Evolutionary conservation across 2,888 invertebrate genomes (phyloP).

Genomic region (Parnassius glacialis): DNA sequence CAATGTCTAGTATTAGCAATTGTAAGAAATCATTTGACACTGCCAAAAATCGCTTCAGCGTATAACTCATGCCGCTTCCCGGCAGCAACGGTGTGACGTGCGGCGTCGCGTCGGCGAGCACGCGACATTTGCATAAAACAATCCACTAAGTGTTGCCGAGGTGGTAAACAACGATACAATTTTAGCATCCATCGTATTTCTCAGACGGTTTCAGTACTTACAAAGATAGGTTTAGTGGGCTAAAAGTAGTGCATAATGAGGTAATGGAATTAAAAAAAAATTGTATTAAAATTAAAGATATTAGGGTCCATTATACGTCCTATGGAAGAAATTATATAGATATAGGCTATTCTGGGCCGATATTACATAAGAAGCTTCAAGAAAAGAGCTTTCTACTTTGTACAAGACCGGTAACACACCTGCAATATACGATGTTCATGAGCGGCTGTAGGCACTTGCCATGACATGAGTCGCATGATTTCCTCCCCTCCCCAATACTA

Average conservation of each 20-base stretch:
- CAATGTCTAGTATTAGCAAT: not conserved
- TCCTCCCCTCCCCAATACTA: too few species aligned
- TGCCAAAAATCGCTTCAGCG: conserved; percentile 9
- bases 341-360: too few species aligned
- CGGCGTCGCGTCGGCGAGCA: conserved; percentile 28
- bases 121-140: conserved; percentile 44
- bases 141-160: conserved; percentile 41
- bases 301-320: too few species aligned
- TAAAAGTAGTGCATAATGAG: not conserved
- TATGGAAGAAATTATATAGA: too few species aligned
- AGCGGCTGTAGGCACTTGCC: too few species aligned
- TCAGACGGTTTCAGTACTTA: conserved; percentile 2
- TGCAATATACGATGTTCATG: too few species aligned
- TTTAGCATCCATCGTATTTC: conserved; percentile 10
- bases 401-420: too few species aligned
- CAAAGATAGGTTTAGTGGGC: not conserved
- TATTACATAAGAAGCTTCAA: too few species aligned
- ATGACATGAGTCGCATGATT: too few species aligned
- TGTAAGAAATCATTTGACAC: not conserved
- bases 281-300: too few species aligned
- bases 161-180: conserved; percentile 20
- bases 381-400: too few species aligned
- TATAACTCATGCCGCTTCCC: not conserved
- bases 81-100: conserved; percentile 13
- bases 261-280: too few species aligned